Conservation (phyloP, 2,888 invertebrate species). For the Drosophila barbarae region DNA sequence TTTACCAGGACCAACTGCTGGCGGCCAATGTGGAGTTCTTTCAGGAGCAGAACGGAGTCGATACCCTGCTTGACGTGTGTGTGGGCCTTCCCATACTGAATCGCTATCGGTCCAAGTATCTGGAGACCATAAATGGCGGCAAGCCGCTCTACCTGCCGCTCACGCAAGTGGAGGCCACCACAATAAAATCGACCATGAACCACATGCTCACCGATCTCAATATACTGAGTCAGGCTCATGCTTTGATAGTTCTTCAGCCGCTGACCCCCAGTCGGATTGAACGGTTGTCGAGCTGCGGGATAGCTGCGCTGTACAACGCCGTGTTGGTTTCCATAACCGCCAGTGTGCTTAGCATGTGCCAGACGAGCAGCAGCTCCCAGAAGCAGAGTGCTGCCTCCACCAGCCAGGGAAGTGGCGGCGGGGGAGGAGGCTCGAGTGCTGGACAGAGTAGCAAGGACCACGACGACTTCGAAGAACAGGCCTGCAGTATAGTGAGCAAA, state of each 20-base stretch:
- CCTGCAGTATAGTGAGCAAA: conserved; percentile 91
- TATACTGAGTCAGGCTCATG: conserved; percentile 88
- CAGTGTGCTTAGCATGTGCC: conserved; percentile 83
- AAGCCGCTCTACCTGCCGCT: conserved; percentile 85
- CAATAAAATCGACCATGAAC: conserved; percentile 85
- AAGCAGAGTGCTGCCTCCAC: conserved; percentile 48
- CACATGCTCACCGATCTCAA: conserved; percentile 92
- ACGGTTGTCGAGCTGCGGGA: conserved; percentile 89
- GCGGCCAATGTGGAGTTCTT: conserved; percentile 88
- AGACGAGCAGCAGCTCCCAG: conserved; percentile 79
- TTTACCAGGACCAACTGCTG: conserved; percentile 86
- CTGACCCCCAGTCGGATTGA: conserved; percentile 90
- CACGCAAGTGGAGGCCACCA: conserved; percentile 87
- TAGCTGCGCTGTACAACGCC: conserved; percentile 90
- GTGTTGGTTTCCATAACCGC: conserved; percentile 85
- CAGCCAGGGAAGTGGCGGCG: conserved; percentile 49
- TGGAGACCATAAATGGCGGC: conserved; percentile 81
- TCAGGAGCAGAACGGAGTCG: conserved; percentile 90
- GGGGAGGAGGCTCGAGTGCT: conserved; percentile 38
- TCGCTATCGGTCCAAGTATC: conserved; percentile 81
- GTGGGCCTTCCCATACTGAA: conserved; percentile 85
- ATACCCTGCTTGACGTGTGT: conserved; percentile 90
- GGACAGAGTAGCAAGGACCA: conserved; percentile 78
- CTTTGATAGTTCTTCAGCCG: conserved; percentile 93
- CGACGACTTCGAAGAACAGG: conserved; percentile 90